Evolutionary conservation across 1,140 invertebrate genomes (phyloP).

Genomic region (Cydia amplana): DNA sequence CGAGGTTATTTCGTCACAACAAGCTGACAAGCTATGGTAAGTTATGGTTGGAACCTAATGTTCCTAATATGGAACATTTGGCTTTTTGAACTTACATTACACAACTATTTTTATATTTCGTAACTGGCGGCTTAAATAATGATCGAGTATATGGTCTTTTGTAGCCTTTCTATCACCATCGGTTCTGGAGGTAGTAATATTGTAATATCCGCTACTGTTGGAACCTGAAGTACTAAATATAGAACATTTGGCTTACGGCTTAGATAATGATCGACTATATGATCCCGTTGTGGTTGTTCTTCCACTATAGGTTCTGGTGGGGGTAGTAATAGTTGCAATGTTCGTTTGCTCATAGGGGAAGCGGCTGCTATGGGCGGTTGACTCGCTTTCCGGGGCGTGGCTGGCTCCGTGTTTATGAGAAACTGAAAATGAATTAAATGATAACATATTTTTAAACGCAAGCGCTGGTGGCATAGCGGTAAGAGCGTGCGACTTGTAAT

Average conservation of each 20-base stretch:
- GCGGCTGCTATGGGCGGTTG: constrained; percentile 49
- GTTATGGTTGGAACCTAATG: too few species aligned
- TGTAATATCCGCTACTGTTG: constrained; percentile 59
- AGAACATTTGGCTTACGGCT: constrained; percentile 50
- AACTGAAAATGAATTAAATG: constrained; percentile 46
- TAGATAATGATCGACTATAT: constrained; percentile 69
- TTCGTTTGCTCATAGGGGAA: constrained; percentile 73
- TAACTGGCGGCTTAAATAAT: constrained; percentile 67
- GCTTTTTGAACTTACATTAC: background rate
- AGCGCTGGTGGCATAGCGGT: too few species aligned
- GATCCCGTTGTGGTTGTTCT: constrained; percentile 45
- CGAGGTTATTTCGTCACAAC: too few species aligned
- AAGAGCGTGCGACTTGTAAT: too few species aligned
- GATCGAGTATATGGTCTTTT: constrained; percentile 64
- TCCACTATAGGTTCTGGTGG: background rate
- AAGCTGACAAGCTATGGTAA: too few species aligned
- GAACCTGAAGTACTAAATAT: too few species aligned
- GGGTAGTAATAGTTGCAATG: constrained; percentile 60
- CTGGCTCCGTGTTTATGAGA: constrained; percentile 50
- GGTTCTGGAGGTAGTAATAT: constrained; percentile 37
- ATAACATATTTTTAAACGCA: constrained; percentile 8
- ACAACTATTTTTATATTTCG: too few species aligned
- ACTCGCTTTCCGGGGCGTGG: constrained; percentile 49
- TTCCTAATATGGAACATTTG: too few species aligned
- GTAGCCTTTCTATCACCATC: constrained; percentile 31